These are phyloP conservation scores for Python bivittatus DNA, from an alignment of 2,113 vertebrate genomes.

Conservation along the genomic window DNA sequence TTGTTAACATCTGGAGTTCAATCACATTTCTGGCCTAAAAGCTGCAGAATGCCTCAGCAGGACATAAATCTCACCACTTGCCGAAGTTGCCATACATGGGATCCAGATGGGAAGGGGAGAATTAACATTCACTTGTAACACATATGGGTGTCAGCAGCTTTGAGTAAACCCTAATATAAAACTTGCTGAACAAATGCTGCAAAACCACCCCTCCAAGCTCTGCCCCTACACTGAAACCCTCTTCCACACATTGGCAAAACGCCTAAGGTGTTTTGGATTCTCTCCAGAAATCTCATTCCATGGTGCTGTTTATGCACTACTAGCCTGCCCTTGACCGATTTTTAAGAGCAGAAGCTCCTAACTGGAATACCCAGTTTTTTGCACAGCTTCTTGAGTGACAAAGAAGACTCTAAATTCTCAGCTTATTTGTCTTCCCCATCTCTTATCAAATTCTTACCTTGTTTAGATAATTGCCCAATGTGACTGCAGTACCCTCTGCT, in stretches of 20 bases:
- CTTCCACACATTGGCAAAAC: constrained; percentile 36
- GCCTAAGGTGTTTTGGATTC: constrained; percentile 45
- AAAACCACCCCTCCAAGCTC: constrained; percentile 49
- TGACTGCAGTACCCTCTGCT: neutral
- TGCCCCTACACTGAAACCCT: constrained; percentile 50
- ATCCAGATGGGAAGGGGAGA: constrained; percentile 77
- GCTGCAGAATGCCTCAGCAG: constrained; percentile 81
- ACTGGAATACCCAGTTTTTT: neutral
- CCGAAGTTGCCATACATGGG: constrained; percentile 62
- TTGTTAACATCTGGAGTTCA: constrained; percentile 85
- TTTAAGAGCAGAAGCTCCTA: constrained; percentile 15
- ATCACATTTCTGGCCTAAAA: constrained; percentile 80
- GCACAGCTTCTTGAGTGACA: neutral
- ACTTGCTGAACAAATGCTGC: constrained; percentile 60
- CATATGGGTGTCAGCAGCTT: constrained; percentile 71
- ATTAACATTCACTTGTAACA: constrained; percentile 71
- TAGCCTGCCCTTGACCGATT: constrained; percentile 48
- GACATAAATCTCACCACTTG: constrained; percentile 81
- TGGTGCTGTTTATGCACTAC: constrained; percentile 39
- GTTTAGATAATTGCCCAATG: neutral
- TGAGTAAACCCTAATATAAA: constrained; percentile 58
- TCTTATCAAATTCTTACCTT: neutral
- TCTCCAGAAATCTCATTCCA: constrained; percentile 38
- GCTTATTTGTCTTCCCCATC: neutral
- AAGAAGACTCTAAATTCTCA: neutral